phyloP scores from a whole-genome alignment of 2,888 invertebrate species.

The Pyrrhosoma nymphula region DNA sequence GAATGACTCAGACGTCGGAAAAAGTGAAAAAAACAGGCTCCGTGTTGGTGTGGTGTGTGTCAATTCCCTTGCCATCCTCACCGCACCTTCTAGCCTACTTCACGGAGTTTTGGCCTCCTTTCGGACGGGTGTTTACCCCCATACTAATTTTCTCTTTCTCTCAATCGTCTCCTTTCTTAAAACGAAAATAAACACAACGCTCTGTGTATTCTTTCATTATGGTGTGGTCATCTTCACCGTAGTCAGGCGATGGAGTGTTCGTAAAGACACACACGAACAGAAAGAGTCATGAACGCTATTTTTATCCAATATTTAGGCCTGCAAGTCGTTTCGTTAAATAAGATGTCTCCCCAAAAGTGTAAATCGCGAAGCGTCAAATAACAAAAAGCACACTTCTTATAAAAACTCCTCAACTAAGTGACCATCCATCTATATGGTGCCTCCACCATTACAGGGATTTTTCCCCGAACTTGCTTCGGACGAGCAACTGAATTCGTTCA shows the following conservation, averaged over 20 bases:
- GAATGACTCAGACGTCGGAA: background rate
- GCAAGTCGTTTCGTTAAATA: too few species aligned
- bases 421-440: too few species aligned
- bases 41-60: background rate
- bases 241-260: background rate
- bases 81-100: constrained; percentile 56
- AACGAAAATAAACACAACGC: background rate
- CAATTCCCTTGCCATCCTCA: background rate
- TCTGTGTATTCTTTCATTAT: background rate
- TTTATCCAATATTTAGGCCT: too few species aligned
- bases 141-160: constrained; percentile 56
- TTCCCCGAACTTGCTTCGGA: too few species aligned
- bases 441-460: too few species aligned
- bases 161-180: background rate
- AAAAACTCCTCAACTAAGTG: too few species aligned
- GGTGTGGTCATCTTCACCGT: background rate
- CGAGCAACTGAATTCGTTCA: too few species aligned
- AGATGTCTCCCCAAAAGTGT: too few species aligned
- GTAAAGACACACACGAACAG: background rate
- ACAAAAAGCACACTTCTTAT: too few species aligned
- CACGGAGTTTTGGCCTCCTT: constrained; percentile 56
- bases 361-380: too few species aligned
- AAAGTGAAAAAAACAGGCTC: background rate
- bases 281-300: too few species aligned
- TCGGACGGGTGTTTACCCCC: constrained; percentile 11